Evolutionary conservation across 2,888 invertebrate genomes (phyloP), one percentile per base, ranked within the genome.

Genomic region (Abscondita cerata): DNA sequence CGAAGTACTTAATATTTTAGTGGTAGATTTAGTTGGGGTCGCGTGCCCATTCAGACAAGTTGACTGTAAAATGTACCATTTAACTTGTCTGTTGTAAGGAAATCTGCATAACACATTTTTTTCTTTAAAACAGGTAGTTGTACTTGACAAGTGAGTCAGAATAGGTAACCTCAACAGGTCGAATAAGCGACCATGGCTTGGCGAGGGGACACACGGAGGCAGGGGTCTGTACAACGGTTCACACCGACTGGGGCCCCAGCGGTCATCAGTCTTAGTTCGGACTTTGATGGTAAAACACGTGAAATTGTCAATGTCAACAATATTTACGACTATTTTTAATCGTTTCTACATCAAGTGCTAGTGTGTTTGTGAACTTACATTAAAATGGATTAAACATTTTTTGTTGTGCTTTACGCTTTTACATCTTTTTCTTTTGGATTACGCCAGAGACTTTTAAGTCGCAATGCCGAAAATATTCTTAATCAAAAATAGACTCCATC

Each of bases 401-500:
- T 44, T 52, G 51, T 63, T 53, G n/a, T n/a, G n/a, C n/a, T n/a
- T n/a, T n/a, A n/a, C n/a, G n/a, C n/a, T n/a, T n/a, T n/a, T n/a
- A n/a, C n/a, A n/a, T n/a, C n/a, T 41, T 19, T 15, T 36, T 44
- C 25, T 61, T 48, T 59, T 60, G 64, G 64, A 64, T 64, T 63
- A 59, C 40, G 50, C 55, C 34, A 51, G 25, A 59, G 25, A 25
- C 2, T 12, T 20, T 25, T 16, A 12, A 31, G 19, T 46, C 48
- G 82, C 76, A 75, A 95, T 95, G 95, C 95, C 95, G 86, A 95
- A 95, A 86, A 95, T 95, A 82, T 95, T 94, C 83, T 83, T 93
- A 75, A 93, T 95, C 76, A 95, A 94, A 83, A 92, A 94, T 81
- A 88, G 94, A 80, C 86, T 95, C 85, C 92, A 92, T 75, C 92